Evolutionary conservation across 2,797 vertebrate species (phyloP), one percentile per base, ranked within the genome.

Genomic region (Eleutherodactylus coqui): DNA sequence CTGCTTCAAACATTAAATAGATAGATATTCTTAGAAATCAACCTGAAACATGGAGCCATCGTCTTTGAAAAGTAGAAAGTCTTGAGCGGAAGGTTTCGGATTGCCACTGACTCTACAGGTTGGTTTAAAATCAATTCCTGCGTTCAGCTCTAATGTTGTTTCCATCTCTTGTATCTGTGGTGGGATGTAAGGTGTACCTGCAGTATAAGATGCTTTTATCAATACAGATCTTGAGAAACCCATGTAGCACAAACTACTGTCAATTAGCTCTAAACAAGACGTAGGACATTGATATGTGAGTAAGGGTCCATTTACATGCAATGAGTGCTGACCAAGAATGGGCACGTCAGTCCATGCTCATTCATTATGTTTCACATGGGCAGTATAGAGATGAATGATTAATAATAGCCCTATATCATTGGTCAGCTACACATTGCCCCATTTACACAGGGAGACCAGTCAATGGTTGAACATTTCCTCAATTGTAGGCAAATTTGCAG

Each of bases 61-160:
- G 0, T 94, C 94, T 89, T 95, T 96, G 47, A 96, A 88, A 45
- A 97, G 91, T 38, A 92, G 93, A 90, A 97, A 95, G 89, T 96
- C 94, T 85, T 95, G 94, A 64, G 93, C 90, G 78, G 93, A 85
- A 84, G 96, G 95, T 75, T 94, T 91, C 0, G 96, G 96, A 11
- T 91, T 89, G 21, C 95, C 95, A 11, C 90, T 93, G n/a, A 93
- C 95, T 85, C 94, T 94, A 82, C 95, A 96, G 84, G 91, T 92
- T 36, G 93, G 90, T 24, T 89, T 92, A 88, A 95, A 94, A 81
- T 92, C 90, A 0, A 89, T 49, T 0, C 94, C 95, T 58, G 92
- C 91, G 88, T 97, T 96, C 78, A 96, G 90, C 91, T 97, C 95
- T 36, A 92, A 89, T 64, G 93, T 88, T 51, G 90, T 89, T 38